A percentile compares a stretch with the other conserved stretches of the same genome.
Evolutionary conservation across 2,888 invertebrate genomes (phyloP).

Genomic region (Dermolepida albohirtum): DNA sequence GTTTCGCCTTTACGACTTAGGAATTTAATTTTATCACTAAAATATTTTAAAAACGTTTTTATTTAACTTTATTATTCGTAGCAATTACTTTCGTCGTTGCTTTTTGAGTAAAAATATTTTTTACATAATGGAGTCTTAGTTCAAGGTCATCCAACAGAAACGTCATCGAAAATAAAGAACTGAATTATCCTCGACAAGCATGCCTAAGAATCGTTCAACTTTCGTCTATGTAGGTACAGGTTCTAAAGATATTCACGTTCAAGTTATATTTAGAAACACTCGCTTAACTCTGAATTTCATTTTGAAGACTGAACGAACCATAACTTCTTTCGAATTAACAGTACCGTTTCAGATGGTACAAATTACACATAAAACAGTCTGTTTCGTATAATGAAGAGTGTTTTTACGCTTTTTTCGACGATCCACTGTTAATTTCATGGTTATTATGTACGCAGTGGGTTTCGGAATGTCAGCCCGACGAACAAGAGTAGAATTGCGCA

Average conservation of each 20-base stretch:
- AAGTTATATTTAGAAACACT: slow-evolving; percentile 24
- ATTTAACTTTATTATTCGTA: no score
- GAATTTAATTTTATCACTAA: no score
- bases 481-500: slow-evolving; percentile 12
- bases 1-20: no score
- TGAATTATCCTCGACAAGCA: slow-evolving; percentile 1
- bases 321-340: no score
- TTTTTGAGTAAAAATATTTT: no score
- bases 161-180: neutral
- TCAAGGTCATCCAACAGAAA: slow-evolving; percentile 23
- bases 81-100: no score
- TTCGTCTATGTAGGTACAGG: slow-evolving; percentile 27
- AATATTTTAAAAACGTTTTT: no score
- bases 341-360: neutral
- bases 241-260: slow-evolving; percentile 34
- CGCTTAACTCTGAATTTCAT: slow-evolving; percentile 15
- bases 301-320: slow-evolving; percentile 5
- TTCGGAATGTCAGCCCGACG: neutral
- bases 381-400: neutral
- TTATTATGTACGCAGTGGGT: neutral
- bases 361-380: neutral
- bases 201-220: slow-evolving; percentile 35
- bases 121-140: no score
- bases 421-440: neutral
- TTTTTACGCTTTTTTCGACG: neutral